Base-by-base conservation (phyloP, 64 coral and sea anemone species). In the Montipora foliosa region DNA sequence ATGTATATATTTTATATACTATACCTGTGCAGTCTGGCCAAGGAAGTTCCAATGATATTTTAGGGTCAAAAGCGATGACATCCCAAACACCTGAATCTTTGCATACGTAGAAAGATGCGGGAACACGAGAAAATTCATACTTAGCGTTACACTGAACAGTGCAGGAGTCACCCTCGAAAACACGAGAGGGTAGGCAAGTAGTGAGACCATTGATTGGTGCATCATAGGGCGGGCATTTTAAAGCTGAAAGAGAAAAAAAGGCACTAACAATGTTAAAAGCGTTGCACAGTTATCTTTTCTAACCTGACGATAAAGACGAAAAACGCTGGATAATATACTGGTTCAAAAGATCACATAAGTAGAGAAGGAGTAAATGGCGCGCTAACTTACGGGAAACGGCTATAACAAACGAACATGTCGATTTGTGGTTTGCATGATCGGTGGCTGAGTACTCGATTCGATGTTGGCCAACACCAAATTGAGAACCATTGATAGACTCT, bases 11-110 rank as follows among this genome's bases (percentile, higher is more conserved):
- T 24, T 71, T 24, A 7, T 5, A 2, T 71, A 15, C 4, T 49
- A 19, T 89, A 95, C 94, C 90, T 88, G 94, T 95, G 52, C 94
- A 95, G 20, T 95, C 94, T 5, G 94, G 94, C 94, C 94, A 95
- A 47, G 94, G 94, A 90, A 95, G 89, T 50, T 66, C 72, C 5
- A 4, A 13, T 14, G 87, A 15, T 13, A 55, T 52, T 44, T 77
- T 37, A 0, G 77, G 47, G 13, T 59, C 53, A 14, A 17, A 85
- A 47, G 81, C 81, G 45, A 72, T 89, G 7, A 59, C 22, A 2
- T 52, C 55, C 98, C 98, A 99, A 15, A 12, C 14, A n/a, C 78
- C 98, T 64, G 3, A 22, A 13, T 15, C 5, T 44, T 78, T 44
- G 75, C 98, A 99, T 7, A 96, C 49, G 90, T 99, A 99, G 57